Evolutionary conservation across 2,888 invertebrate genomes (phyloP).

Genomic region (Drosophila fulvimacula): DNA sequence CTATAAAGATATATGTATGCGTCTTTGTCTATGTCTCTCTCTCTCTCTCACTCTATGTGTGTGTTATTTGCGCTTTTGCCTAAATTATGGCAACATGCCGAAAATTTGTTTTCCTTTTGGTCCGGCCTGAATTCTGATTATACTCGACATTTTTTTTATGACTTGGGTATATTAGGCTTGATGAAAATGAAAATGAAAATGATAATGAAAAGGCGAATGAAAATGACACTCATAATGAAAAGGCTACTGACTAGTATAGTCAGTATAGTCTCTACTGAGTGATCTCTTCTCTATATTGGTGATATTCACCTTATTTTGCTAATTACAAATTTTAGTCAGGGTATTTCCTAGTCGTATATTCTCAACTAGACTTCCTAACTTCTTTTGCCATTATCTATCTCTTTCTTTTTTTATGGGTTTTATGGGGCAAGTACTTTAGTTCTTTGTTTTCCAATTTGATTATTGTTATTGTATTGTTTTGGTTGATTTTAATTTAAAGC

Average conservation of each 20-base stretch:
- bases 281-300: too few relatives aligned
- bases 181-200: background rate
- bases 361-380: background rate
- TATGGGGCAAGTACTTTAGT: conserved; percentile 41
- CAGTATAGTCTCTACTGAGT: too few relatives aligned
- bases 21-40: conserved; percentile 1
- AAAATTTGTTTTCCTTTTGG: conserved; percentile 61
- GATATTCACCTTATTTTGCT: background rate
- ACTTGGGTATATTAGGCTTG: background rate
- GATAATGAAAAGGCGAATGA: background rate
- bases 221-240: background rate
- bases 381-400: background rate
- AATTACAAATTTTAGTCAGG: background rate
- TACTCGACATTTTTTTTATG: too few relatives aligned
- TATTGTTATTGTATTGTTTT: conserved; percentile 17
- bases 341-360: background rate
- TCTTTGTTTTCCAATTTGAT: conserved; percentile 37
- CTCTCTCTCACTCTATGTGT: background rate
- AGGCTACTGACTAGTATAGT: too few relatives aligned
- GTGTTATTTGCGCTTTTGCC: conserved; percentile 40
- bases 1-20: conserved; percentile 20
- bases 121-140: conserved; percentile 11
- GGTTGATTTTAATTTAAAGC: conserved; percentile 28
- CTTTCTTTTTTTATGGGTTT: conserved; percentile 31
- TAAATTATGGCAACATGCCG: conserved; percentile 70